phyloP scores from a whole-genome alignment of 2,797 vertebrate genomes.

The Hirundo rustica region DNA sequence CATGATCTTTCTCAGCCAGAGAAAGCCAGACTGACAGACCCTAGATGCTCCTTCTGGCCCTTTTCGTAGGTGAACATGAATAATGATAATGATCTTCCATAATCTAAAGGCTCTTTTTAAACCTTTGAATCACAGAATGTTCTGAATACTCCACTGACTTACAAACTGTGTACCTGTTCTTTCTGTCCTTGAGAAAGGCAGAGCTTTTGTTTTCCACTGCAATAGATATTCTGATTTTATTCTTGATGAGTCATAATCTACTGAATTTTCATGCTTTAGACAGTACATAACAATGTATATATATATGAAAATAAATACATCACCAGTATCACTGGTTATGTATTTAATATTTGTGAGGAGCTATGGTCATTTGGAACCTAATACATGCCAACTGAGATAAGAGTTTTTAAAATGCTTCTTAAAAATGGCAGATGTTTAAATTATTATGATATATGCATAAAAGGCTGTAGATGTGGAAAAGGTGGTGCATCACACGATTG shows the following conservation, averaged over 20 bases:
- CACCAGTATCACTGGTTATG: background rate
- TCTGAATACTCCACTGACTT: background rate
- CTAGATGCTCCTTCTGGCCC: background rate
- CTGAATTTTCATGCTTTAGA: background rate
- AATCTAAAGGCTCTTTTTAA: background rate
- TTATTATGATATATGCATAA: background rate
- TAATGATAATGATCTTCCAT: background rate
- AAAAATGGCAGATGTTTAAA: background rate
- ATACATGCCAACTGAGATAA: background rate
- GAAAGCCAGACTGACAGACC: background rate
- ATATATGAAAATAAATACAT: background rate
- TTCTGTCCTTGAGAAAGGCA: background rate
- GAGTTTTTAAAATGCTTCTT: background rate
- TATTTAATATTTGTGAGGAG: background rate
- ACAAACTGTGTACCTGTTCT: background rate
- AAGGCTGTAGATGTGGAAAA: background rate
- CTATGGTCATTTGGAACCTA: background rate
- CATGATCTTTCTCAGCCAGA: background rate
- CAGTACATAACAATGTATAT: fast-evolving
- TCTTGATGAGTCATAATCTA: background rate
- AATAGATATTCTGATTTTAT: background rate
- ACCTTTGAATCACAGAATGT: background rate
- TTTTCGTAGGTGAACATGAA: background rate
- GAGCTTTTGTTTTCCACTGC: background rate
- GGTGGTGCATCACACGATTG: background rate